Evolutionary conservation across 92 coral and sea anemone species (phyloP), one percentile per base, ranked within the genome.

Genomic region (Metridium senile): DNA sequence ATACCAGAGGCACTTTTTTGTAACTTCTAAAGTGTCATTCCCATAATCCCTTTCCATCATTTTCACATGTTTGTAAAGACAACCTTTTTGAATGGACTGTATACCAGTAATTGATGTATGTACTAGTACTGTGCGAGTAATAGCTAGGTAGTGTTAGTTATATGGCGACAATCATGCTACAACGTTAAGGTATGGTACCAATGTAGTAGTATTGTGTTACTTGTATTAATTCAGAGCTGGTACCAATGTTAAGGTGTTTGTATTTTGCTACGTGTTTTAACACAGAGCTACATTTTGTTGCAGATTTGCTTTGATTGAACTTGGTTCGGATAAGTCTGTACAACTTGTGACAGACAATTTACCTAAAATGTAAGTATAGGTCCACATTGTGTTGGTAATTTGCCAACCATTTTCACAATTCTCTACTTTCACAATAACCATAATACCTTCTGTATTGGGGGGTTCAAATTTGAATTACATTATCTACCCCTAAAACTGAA

Each of bases 301-400:
- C 81, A 95, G 99, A 75, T 95, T 82, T 87, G 97, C 99, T 17
- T 77, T 95, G 90, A 91, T 95, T 69, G 99, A 95, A 76, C 84
- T 95, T 51, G 99, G 99, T 1, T 95, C 99, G 7, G 99, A 95
- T 0, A 89, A 88, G 26, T 92, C 99, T 26, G 93, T 81, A 13
- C 86, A 87, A 28, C 81, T 95, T 72, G 99, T 94, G 54, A 82
- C 83, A 52, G 98, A 94, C 68, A 91, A 87, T 68, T 71, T 94
- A 16, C 98, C 93, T 26, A 86, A 92, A 75, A 77, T 89, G 98
- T 94, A 74, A 83, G 98, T 84, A 61, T n/a, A n/a, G n/a, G n/a
- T n/a, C n/a, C n/a, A n/a, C n/a, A 31, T 8, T 33, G 17, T 7
- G 52, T 45, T 7, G 8, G 8, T 3, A 10, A 23, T 10, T 45